Evolutionary conservation across 2,888 invertebrate genomes (phyloP).

Genomic region (Thalpophila matura): DNA sequence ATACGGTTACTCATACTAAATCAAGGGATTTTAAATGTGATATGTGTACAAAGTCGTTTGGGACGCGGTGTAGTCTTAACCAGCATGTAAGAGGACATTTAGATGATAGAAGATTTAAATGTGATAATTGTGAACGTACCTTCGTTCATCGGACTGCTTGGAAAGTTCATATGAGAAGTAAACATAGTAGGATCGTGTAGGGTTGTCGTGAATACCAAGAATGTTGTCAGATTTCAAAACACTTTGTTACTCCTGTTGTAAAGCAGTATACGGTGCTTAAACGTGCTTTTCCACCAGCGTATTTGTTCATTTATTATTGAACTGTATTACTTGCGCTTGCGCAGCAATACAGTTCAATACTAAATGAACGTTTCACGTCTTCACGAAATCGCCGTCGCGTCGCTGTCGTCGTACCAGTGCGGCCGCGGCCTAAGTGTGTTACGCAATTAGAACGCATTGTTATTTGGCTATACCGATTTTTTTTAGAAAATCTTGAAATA

Average conservation of each 20-base stretch:
- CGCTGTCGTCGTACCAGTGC: too few species aligned
- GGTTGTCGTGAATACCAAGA: not conserved
- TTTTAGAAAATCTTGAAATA: too few species aligned
- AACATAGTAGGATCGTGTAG: slow-evolving; percentile 56
- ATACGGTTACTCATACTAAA: slow-evolving; percentile 67
- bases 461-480: too few species aligned
- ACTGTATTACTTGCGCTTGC: too few species aligned
- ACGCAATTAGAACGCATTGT: too few species aligned
- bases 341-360: too few species aligned
- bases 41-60: slow-evolving; percentile 58
- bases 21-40: slow-evolving; percentile 64
- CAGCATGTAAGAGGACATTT: slow-evolving; percentile 62
- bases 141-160: slow-evolving; percentile 61
- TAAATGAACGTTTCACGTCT: too few species aligned
- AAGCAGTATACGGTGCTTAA: too few species aligned
- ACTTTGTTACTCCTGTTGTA: not conserved
- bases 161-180: slow-evolving; percentile 63
- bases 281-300: too few species aligned
- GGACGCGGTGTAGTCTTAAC: slow-evolving; percentile 58
- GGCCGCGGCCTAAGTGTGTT: too few species aligned
- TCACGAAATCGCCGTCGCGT: too few species aligned
- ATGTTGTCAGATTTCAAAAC: not conserved
- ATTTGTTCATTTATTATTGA: too few species aligned
- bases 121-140: slow-evolving; percentile 54
- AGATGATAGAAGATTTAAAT: slow-evolving; percentile 49